Conservation (phyloP, 2,113 vertebrate genomes). For the Tragelaphus scriptus region DNA sequence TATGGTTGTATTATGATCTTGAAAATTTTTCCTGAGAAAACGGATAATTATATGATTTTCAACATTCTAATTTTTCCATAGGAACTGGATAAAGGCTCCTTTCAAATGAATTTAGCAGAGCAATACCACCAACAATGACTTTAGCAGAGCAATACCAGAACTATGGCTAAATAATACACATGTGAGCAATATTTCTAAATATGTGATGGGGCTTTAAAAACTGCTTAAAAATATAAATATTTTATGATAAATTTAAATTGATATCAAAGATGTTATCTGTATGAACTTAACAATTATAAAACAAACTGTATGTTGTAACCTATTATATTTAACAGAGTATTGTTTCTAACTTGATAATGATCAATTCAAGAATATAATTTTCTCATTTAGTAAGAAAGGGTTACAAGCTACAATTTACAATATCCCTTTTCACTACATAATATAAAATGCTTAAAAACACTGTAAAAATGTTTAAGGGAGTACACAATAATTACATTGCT, state of each 20-base stretch:
- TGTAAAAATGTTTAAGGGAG: not conserved
- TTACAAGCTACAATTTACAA: not conserved
- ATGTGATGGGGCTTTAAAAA: not conserved
- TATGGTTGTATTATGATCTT: not conserved
- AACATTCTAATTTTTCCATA: not conserved
- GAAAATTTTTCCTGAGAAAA: not conserved
- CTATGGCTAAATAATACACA: not conserved
- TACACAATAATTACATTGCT: not conserved
- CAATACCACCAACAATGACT: not conserved
- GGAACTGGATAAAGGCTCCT: not conserved
- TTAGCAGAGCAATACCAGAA: not conserved
- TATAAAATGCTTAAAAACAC: not conserved
- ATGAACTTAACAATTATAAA: not conserved
- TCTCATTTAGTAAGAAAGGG: not conserved
- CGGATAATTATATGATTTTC: not conserved
- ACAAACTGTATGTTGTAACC: not conserved
- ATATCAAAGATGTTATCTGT: not conserved
- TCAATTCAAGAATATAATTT: not conserved
- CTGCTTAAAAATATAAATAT: not conserved
- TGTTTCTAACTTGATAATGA: not conserved
- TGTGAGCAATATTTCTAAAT: not conserved
- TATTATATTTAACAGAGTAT: not conserved
- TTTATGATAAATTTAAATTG: not conserved
- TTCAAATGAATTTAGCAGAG: not conserved
- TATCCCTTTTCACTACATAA: not conserved